phyloP scores from a whole-genome alignment of 2,888 invertebrate species.

The Caenorhabditis angaria region DNA sequence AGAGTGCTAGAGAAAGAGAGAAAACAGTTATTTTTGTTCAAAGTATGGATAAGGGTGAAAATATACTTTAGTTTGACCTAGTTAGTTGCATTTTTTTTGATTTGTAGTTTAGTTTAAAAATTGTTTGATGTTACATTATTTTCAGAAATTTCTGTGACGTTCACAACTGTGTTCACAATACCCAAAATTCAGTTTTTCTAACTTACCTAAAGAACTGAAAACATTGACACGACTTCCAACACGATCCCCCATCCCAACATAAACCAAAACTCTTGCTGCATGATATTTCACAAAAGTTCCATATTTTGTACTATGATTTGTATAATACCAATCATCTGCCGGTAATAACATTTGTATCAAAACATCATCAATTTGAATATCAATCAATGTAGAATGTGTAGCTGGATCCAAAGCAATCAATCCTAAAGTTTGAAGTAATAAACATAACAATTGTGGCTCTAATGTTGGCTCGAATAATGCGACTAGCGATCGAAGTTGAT shows the following conservation, averaged over 20 bases:
- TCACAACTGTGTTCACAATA: too few species aligned
- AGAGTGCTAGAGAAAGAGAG: too few species aligned
- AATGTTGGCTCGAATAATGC: constrained; percentile 78
- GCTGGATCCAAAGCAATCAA: constrained; percentile 77
- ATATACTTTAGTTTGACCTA: too few species aligned
- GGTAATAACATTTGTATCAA: constrained; percentile 78
- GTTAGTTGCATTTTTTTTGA: too few species aligned
- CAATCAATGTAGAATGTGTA: constrained; percentile 76
- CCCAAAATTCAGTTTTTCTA: background rate
- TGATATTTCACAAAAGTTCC: constrained; percentile 79
- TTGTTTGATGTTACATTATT: background rate
- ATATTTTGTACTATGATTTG: constrained; percentile 79
- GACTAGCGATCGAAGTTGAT: constrained; percentile 77
- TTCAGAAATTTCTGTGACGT: too few species aligned
- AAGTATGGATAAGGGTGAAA: too few species aligned
- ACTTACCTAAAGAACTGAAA: constrained; percentile 71
- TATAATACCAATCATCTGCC: constrained; percentile 80
- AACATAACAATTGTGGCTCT: constrained; percentile 79
- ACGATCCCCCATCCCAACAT: constrained; percentile 78
- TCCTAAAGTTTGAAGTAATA: constrained; percentile 78
- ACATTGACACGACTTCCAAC: constrained; percentile 78
- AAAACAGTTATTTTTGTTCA: too few species aligned
- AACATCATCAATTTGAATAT: constrained; percentile 78
- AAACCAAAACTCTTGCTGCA: constrained; percentile 78
- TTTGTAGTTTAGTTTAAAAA: too few species aligned